These are phyloP conservation scores for Tenualosa ilisha DNA, from an alignment of 2,797 vertebrate genomes.

Conservation along the genomic window DNA sequence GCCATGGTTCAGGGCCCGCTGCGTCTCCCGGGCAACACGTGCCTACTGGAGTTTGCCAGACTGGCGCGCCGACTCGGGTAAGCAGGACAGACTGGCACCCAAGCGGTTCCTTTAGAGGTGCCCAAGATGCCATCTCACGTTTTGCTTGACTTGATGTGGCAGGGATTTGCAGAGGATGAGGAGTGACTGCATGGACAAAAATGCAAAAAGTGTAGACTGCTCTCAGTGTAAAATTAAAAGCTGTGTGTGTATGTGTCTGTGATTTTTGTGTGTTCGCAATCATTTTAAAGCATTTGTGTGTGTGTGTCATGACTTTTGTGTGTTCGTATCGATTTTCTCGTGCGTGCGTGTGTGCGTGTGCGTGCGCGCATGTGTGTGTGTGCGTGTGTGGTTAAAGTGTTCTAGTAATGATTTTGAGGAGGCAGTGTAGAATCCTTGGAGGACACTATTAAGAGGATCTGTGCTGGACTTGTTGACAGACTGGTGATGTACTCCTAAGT, in stretches of 20 bases:
- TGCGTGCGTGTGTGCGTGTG: slow-evolving; percentile 18
- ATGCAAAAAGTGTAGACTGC: not conserved
- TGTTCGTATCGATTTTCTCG: not conserved
- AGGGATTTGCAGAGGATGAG: not conserved
- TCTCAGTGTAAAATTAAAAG: not conserved
- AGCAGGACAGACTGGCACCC: slow-evolving; percentile 58
- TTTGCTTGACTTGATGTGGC: not conserved
- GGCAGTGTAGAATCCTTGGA: not conserved
- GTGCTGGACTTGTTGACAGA: slow-evolving; percentile 11
- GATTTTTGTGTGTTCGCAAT: not conserved
- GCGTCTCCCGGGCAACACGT: slow-evolving; percentile 76
- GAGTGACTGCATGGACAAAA: not conserved
- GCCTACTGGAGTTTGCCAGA: slow-evolving; percentile 87
- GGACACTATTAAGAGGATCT: not conserved
- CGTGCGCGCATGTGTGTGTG: not conserved
- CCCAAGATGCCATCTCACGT: not conserved
- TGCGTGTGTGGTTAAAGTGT: not conserved
- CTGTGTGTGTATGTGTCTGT: not conserved
- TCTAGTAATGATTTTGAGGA: not conserved
- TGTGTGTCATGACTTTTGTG: not conserved
- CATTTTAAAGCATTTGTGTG: not conserved
- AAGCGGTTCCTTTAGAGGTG: not conserved
- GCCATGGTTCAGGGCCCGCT: slow-evolving; percentile 85
- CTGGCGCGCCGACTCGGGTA: slow-evolving; percentile 85
- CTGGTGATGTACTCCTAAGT: not conserved